Conservation (phyloP, 2,113 vertebrate species). For the Camelus dromedarius region DNA sequence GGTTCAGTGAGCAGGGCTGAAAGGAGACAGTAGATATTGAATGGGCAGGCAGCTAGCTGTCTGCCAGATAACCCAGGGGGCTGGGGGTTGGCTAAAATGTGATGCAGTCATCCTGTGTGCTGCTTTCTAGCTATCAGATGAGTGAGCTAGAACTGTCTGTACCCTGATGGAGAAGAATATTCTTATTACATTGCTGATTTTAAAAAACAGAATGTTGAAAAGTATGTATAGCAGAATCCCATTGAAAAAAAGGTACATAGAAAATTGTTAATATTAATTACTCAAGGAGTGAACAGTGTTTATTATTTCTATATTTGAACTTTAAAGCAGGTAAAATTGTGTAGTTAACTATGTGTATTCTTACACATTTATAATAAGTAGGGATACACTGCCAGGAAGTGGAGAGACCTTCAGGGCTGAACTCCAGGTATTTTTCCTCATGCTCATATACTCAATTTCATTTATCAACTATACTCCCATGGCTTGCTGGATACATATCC, state of each 20-base stretch:
- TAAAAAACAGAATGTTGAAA: neutral
- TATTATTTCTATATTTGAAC: constrained; percentile 34
- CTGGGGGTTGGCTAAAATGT: neutral
- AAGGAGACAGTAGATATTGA: neutral
- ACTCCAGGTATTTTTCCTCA: neutral
- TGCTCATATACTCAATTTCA: neutral
- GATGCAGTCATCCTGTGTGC: neutral
- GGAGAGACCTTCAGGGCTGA: neutral
- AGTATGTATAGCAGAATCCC: neutral
- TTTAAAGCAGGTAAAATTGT: constrained; percentile 35
- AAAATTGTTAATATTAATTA: neutral
- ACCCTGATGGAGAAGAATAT: neutral
- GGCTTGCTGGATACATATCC: neutral
- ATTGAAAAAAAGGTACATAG: neutral
- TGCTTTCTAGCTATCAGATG: neutral
- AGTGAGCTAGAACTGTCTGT: neutral
- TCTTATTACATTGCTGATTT: neutral
- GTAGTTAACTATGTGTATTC: neutral
- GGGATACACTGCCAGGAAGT: neutral
- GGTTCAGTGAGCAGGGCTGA: neutral
- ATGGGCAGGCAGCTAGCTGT: neutral
- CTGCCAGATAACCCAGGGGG: neutral
- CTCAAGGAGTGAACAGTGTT: neutral
- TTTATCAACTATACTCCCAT: neutral
- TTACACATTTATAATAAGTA: neutral